These are phyloP conservation scores for Eustalomyia histrio DNA, from an alignment of 2,888 invertebrate genomes.

Conservation along the genomic window DNA sequence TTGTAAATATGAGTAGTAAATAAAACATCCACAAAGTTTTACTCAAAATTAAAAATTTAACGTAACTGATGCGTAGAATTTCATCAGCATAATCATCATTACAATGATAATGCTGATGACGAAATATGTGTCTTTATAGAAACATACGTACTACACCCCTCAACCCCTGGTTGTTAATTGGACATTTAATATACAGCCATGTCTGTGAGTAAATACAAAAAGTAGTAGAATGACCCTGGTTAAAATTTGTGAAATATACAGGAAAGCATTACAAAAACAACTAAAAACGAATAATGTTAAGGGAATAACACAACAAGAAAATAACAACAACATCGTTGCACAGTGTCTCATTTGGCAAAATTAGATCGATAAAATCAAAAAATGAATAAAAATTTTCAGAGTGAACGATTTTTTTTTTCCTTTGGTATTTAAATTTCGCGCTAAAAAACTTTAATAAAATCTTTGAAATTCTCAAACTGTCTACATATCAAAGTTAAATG, in stretches of 20 bases:
- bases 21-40: conserved; percentile 14
- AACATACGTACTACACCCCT: conserved; percentile 4
- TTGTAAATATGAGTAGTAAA: conserved; percentile 10
- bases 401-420: too few relatives aligned
- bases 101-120: not conserved
- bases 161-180: conserved; percentile 5
- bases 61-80: conserved; percentile 54
- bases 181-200: conserved; percentile 2
- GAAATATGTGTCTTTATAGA: conserved; percentile 28
- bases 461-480: too few relatives aligned
- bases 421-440: too few relatives aligned
- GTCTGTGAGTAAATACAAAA: conserved; percentile 17
- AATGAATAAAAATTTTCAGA: too few relatives aligned
- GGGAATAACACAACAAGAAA: conserved; percentile 7
- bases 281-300: conserved; percentile 14
- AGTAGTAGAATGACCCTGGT: conserved; percentile 47
- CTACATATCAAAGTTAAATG: too few relatives aligned
- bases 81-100: conserved; percentile 52
- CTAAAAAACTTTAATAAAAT: too few relatives aligned
- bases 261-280: conserved; percentile 54
- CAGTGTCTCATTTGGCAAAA: too few relatives aligned
- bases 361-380: too few relatives aligned
- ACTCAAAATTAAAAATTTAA: conserved; percentile 34
- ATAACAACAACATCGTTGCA: not conserved
- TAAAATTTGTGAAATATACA: conserved; percentile 42